Percentiles rank a stretch among this genome's conserved stretches.
These are phyloP conservation scores for Nansenia antarctica DNA, from an alignment of 2,113 vertebrate genomes.

Conservation along the genomic window DNA sequence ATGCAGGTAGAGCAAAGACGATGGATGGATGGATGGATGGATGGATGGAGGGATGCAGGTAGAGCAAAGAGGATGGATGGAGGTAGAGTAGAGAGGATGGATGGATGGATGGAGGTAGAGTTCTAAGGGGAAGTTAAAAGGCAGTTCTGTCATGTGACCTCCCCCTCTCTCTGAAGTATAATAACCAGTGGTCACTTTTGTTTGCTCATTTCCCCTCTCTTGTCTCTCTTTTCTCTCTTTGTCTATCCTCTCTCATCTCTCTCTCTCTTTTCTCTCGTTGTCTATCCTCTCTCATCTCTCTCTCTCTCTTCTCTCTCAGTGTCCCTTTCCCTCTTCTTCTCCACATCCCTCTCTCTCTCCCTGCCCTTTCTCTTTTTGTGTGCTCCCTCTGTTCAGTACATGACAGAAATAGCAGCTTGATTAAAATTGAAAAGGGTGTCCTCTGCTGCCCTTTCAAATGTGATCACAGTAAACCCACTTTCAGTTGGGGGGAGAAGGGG, in stretches of 20 bases:
- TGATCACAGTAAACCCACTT: not conserved
- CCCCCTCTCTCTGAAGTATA: not conserved
- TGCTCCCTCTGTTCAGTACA: not conserved
- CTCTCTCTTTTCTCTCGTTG: not conserved
- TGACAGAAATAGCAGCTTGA: not conserved
- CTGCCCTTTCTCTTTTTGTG: not conserved
- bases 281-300: not conserved
- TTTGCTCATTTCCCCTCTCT: not conserved
- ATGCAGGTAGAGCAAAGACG: not conserved
- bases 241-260: not conserved
- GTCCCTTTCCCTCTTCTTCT: not conserved
- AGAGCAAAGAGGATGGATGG: not conserved
- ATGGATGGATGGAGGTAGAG: not conserved
- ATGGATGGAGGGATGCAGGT: not conserved
- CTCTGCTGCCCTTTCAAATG: not conserved
- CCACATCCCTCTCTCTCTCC: not conserved
- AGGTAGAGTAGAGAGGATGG: conserved; percentile 20
- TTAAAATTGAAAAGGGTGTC: not conserved
- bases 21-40: not conserved
- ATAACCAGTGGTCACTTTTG: not conserved
- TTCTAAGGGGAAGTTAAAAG: not conserved
- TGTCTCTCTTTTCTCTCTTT: not conserved
- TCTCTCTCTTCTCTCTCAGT: not conserved
- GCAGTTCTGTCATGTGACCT: not conserved
- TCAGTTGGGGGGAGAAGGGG: not conserved